phyloP scores from a whole-genome alignment of 2,888 invertebrate genomes.

The Microplitis deprimator region DNA sequence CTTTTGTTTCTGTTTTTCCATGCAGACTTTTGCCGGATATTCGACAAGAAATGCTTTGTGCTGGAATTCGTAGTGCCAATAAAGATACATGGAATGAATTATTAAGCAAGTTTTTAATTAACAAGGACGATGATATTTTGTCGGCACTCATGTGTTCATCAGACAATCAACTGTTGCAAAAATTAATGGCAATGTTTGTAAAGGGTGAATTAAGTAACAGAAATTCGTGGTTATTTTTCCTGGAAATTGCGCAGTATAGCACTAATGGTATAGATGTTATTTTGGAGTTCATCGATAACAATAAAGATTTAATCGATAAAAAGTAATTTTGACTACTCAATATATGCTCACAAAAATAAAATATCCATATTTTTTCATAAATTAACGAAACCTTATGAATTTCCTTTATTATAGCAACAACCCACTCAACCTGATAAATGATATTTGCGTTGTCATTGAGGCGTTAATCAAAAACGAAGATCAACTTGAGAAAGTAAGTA shows the following conservation, averaged over 20 bases:
- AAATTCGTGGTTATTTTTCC: slow-evolving; percentile 46
- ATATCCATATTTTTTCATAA: background rate
- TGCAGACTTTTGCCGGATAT: slow-evolving; percentile 72
- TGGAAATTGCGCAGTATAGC: background rate
- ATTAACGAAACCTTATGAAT: background rate
- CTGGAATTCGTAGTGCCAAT: slow-evolving; percentile 64
- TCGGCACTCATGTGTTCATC: slow-evolving; percentile 70
- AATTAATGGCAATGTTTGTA: slow-evolving; percentile 43
- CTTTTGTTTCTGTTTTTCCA: slow-evolving; percentile 2
- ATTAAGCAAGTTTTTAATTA: slow-evolving; percentile 30
- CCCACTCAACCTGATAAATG: background rate
- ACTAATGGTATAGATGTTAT: background rate
- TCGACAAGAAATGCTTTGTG: slow-evolving; percentile 70
- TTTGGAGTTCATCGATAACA: background rate
- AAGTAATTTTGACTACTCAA: background rate
- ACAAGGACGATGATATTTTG: slow-evolving; percentile 65
- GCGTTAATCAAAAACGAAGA: background rate
- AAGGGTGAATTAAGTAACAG: background rate
- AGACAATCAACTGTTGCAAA: slow-evolving; percentile 67
- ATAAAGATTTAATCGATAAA: background rate
- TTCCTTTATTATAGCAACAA: background rate
- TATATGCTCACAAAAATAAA: background rate
- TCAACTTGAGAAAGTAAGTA: background rate
- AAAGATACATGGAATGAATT: slow-evolving; percentile 49
- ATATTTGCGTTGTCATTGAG: background rate